Percentiles rank a stretch among this genome's conserved stretches.
Conservation (phyloP, 1,140 invertebrate genomes). For the Temnothorax nylanderi region DNA sequence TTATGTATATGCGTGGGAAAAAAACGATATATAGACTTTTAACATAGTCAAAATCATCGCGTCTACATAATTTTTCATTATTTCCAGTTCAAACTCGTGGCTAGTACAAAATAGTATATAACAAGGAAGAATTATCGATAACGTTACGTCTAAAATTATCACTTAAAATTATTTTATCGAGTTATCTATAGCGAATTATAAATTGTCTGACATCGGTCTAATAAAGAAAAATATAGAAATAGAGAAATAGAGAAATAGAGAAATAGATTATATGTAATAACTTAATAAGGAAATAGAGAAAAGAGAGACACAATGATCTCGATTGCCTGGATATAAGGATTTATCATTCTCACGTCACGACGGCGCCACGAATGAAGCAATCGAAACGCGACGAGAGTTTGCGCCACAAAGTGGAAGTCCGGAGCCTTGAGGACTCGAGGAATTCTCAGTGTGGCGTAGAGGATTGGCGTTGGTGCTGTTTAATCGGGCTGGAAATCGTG, state of each 20-base stretch:
- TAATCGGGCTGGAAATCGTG: conserved; percentile 59
- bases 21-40: not conserved
- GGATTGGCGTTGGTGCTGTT: conserved; percentile 25
- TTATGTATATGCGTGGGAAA: not conserved
- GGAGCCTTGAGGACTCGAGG: conserved; percentile 19
- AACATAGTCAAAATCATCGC: not conserved
- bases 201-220: not conserved
- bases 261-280: no score
- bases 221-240: no score
- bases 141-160: not conserved
- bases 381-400: conserved; percentile 33
- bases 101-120: not conserved
- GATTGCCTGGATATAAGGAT: not conserved
- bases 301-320: not conserved
- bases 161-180: not conserved
- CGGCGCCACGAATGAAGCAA: not conserved
- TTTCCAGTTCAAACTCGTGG: not conserved
- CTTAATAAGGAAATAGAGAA: no score
- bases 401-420: conserved; percentile 36
- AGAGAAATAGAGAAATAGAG: no score
- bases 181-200: not conserved
- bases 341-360: not conserved
- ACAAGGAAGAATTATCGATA: not conserved
- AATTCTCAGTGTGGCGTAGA: conserved; percentile 22
- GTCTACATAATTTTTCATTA: not conserved